Base-by-base conservation (phyloP, 1,140 invertebrate genomes). In the Brachystomella parvula region DNA sequence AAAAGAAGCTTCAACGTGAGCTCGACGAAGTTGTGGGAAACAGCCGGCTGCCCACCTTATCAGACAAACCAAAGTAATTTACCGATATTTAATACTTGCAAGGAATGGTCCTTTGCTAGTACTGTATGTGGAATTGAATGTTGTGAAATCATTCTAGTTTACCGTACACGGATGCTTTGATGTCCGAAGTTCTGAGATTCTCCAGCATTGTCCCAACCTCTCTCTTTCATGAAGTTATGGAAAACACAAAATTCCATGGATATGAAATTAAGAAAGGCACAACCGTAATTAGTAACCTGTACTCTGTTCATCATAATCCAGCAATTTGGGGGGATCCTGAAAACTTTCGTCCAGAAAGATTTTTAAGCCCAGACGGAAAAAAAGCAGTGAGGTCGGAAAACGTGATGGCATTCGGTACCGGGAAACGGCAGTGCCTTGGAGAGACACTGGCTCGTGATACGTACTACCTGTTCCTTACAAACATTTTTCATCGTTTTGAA, bases 1-100 rank as follows among this genome's bases (percentile, higher is more conserved):
- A 94, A 74, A 82, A 79, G 63, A 87, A 86, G 76, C 87, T 87
- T 0, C 88, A 89, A 67, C 80, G 83, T 59, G 90, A 94, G 81
- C 85, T 94, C 67, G 90, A 92, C 74, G 75, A 78, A 65, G 82
- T 92, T 0, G 80, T 93, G 31, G 88, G 86, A 0, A 78, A 81
- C 65, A 82, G 86, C 29, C 77, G 87, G 69, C 75, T 83, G 44
- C 89, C 89, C 1, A 80, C 81, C 21, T 77, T 90, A 24, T 81
- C 83, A 47, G 89, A 92, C 76, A 82, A 86, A 65, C 75, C 82
- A 6, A 58, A 28, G 59, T 66, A 82, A 3, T 44, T 12, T 44
- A n/a, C 39, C 9, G 9, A 44, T n/a, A 44, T 44, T 12, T 12
- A 44, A 12, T 44, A 44, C n/a, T 44, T 44, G 9, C 9, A 12